Percentiles rank a stretch among this genome's conserved stretches.
phyloP scores from a whole-genome alignment of 2,888 invertebrate genomes.

The Orthosia gracilis region DNA sequence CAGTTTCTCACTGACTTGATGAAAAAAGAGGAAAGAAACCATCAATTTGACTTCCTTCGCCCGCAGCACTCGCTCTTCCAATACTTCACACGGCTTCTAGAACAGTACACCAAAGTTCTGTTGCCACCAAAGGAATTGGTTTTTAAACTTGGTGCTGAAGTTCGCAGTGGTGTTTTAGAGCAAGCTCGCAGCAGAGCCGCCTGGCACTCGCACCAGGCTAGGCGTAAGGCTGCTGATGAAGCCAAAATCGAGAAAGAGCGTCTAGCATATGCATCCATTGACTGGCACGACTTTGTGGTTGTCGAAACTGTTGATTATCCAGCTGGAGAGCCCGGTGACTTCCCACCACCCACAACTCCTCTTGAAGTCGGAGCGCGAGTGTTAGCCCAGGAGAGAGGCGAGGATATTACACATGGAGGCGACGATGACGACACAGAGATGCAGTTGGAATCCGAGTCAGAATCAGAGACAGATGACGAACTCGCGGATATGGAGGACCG shows the following conservation, averaged over 20 bases:
- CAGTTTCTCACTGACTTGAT: slow-evolving; percentile 99
- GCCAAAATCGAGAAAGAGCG: slow-evolving; percentile 98
- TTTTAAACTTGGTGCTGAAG: slow-evolving; percentile 95
- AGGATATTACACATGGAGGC: slow-evolving; percentile 90
- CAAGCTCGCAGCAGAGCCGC: slow-evolving; percentile 98
- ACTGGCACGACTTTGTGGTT: slow-evolving; percentile 99
- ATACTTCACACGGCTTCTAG: slow-evolving; percentile 99
- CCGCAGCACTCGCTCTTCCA: slow-evolving; percentile 99
- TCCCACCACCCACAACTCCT: slow-evolving; percentile 99
- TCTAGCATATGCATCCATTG: slow-evolving; percentile 98
- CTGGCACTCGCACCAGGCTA: slow-evolving; percentile 98
- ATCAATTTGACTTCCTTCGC: slow-evolving; percentile 99
- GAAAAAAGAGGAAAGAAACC: slow-evolving; percentile 99
- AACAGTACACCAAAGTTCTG: slow-evolving; percentile 99
- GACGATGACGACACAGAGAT: slow-evolving; percentile 96
- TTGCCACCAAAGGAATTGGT: slow-evolving; percentile 98
- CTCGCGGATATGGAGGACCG: slow-evolving; percentile 93
- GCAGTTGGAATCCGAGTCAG: slow-evolving; percentile 97
- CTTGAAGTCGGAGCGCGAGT: slow-evolving; percentile 99
- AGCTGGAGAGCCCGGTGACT: slow-evolving; percentile 98
- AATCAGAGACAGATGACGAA: slow-evolving; percentile 87
- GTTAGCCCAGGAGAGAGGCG: slow-evolving; percentile 95
- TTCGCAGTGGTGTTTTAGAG: slow-evolving; percentile 94
- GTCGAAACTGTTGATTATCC: slow-evolving; percentile 99
- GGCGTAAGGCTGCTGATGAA: slow-evolving; percentile 97